Conservation (phyloP, 2,113 vertebrate species). For the Calyptomena viridis region DNA sequence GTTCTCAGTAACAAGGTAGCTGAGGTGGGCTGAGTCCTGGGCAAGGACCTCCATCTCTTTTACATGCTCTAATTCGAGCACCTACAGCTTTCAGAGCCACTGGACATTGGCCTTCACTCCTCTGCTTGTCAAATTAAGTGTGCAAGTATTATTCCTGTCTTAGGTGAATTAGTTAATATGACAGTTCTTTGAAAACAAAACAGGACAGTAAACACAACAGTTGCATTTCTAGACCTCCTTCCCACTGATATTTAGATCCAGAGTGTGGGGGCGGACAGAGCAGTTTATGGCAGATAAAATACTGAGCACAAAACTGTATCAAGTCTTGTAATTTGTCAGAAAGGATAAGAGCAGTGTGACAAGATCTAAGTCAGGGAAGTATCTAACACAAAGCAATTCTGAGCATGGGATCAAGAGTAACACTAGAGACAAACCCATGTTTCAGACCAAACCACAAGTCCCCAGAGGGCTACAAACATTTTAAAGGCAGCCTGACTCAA, state of each 20-base stretch:
- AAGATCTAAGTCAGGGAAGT: neutral
- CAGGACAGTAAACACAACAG: neutral
- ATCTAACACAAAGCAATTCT: neutral
- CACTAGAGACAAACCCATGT: neutral
- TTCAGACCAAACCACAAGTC: neutral
- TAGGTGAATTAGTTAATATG: neutral
- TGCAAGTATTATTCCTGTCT: neutral
- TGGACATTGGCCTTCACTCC: neutral
- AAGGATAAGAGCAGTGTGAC: neutral
- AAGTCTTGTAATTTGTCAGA: neutral
- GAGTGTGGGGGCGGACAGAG: neutral
- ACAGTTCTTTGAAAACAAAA: constrained; percentile 24
- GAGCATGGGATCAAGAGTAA: neutral
- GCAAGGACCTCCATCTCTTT: neutral
- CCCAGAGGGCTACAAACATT: neutral
- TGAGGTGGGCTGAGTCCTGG: neutral
- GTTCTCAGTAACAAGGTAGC: neutral
- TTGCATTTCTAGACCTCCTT: neutral
- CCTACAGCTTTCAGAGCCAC: neutral
- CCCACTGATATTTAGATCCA: neutral
- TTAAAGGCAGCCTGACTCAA: neutral
- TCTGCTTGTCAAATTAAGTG: neutral
- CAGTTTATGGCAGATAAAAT: neutral
- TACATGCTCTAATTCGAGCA: neutral
- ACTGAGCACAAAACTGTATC: neutral